phyloP scores from a whole-genome alignment of 2,888 invertebrate species.

The Lithophane ornitopus region DNA sequence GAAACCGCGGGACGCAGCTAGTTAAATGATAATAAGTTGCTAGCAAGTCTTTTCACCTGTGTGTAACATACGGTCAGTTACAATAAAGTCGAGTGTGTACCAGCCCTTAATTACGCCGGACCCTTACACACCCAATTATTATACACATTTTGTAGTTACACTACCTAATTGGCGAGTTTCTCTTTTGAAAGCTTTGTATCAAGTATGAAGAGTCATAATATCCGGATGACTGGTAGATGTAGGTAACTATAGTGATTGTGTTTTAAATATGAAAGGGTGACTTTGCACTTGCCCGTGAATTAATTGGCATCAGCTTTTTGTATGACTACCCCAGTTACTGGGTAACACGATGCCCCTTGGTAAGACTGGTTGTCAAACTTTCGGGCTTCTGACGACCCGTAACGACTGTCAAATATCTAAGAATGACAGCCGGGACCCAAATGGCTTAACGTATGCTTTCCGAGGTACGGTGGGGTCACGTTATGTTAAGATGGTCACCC shows the following conservation, averaged over 20 bases:
- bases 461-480: too few species aligned
- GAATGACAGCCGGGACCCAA: too few species aligned
- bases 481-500: too few species aligned
- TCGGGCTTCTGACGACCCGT: too few species aligned
- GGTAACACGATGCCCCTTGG: too few species aligned
- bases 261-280: background rate
- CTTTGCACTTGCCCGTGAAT: background rate
- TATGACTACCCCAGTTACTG: background rate
- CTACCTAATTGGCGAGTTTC: conserved; percentile 78
- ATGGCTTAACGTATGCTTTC: too few species aligned
- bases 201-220: conserved; percentile 3
- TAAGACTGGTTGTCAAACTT: too few species aligned
- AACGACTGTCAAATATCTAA: too few species aligned
- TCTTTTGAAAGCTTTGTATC: conserved; percentile 69
- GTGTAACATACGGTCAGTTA: conserved; percentile 80
- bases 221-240: background rate
- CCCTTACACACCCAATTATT: conserved; percentile 85
- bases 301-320: conserved; percentile 4
- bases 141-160: conserved; percentile 83
- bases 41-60: conserved; percentile 49
- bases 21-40: background rate
- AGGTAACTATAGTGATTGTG: background rate
- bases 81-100: conserved; percentile 81
- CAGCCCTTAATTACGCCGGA: conserved; percentile 84
- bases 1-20: too few species aligned